Percentiles rank a stretch among this genome's conserved stretches.
Conservation (phyloP, 2,113 vertebrate genomes). For the Ovis canadensis region DNA sequence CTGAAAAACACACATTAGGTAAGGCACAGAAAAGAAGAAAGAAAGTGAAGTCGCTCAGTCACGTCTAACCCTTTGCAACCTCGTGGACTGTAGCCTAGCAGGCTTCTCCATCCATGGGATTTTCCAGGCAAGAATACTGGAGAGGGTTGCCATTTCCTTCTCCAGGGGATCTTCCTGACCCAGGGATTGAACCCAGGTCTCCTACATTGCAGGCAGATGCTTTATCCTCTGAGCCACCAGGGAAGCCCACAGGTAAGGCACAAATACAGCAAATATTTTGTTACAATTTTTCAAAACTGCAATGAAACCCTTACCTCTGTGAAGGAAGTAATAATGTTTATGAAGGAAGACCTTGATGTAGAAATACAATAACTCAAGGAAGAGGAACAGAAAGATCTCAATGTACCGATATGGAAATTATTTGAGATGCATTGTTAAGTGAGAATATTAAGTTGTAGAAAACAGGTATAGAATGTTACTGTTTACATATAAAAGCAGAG, state of each 20-base stretch:
- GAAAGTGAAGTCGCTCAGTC: too few species aligned
- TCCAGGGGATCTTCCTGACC: neutral
- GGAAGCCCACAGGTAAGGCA: neutral
- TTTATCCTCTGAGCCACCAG: neutral
- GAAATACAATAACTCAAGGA: neutral
- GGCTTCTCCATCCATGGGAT: neutral
- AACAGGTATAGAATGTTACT: neutral
- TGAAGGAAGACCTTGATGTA: neutral
- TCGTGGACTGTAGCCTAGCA: neutral
- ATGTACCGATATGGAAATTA: neutral
- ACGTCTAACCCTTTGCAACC: too few species aligned
- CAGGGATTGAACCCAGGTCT: neutral
- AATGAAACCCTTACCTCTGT: neutral
- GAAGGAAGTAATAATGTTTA: neutral
- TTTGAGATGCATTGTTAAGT: neutral
- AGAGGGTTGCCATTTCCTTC: neutral
- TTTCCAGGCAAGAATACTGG: neutral
- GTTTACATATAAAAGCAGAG: neutral
- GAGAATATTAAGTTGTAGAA: neutral
- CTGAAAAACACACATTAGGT: neutral
- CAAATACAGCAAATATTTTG: neutral
- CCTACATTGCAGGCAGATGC: neutral
- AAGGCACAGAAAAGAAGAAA: neutral
- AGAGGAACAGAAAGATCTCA: neutral
- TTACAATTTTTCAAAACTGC: neutral